Evolutionary conservation across 2,797 vertebrate species (phyloP), one percentile per base, ranked within the genome.

Genomic region (Hoplostethus atlanticus): DNA sequence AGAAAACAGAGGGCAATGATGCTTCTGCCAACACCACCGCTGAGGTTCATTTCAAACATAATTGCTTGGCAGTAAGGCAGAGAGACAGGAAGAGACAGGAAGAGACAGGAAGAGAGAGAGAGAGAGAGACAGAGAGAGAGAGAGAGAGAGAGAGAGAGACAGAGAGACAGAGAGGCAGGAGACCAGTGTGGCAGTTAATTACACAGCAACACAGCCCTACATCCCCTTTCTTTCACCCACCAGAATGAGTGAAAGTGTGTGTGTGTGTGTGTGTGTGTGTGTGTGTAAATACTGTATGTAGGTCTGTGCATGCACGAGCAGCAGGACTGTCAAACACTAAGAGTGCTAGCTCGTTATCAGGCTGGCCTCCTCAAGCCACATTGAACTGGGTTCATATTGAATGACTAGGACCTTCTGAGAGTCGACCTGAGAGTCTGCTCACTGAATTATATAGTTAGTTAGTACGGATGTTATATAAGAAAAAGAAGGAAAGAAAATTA

Each of bases 111-210:
- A 25, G 30, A 3, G 69, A 12, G 28, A 16, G 21, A 31, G 60
- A 56, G 31, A 13, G 12, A 21, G 21, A 21, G 21, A 21, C 1
- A 21, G 21, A 21, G 21, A 21, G 21, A 21, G 21, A 21, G 21
- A 21, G 21, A 21, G 21, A 21, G 21, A 21, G 21, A 30, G 61
- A 50, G 28, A n/a, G 68, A 36, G 1, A 1, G 46, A 42, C 34
- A 38, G 17, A n/a, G 60, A 64, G 55, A 25, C 54, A 62, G 64
- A 68, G 34, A 47, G 17, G 66, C 28, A 31, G 5, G 34, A 68
- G 25, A 53, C 6, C 65, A 71, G 11, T 46, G 64, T 64, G 53
- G 58, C 60, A 54, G 44, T 52, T 77, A 81, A 84, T 84, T 79
- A 73, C 64, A 74, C 50, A 47, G 61, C 72, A 72, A 36, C 69